Conservation (phyloP, 2,113 vertebrate species). For the Lutjanus erythropterus region DNA sequence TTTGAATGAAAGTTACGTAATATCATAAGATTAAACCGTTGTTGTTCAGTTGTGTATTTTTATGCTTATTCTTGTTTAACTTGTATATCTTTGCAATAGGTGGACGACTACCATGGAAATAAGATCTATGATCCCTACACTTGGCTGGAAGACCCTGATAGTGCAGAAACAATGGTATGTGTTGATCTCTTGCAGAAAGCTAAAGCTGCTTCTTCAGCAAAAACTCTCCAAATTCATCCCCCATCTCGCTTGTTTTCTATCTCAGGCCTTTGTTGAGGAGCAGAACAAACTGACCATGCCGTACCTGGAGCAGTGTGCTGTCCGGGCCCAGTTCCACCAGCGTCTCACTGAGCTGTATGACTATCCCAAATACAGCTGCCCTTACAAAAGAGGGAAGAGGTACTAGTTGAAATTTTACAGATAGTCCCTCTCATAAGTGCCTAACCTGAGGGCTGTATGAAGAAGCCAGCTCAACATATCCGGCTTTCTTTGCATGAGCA, state of each 20-base stretch:
- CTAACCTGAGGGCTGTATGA: too few relatives aligned
- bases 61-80: background rate
- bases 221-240: background rate
- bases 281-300: conserved; percentile 86
- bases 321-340: conserved; percentile 74
- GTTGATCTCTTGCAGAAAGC: background rate
- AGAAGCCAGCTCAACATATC: too few relatives aligned
- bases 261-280: conserved; percentile 84
- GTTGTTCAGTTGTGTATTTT: background rate
- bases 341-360: conserved; percentile 86
- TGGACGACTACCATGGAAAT: conserved; percentile 81
- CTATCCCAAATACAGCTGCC: conserved; percentile 87
- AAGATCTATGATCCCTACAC: conserved; percentile 80
- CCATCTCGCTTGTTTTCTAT: background rate
- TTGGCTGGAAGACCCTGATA: conserved; percentile 84
- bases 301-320: conserved; percentile 81
- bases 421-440: background rate
- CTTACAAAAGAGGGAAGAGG: conserved; percentile 83
- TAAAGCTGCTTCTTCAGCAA: background rate
- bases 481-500: too few relatives aligned
- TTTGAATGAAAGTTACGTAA: background rate
- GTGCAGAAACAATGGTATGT: conserved; percentile 81
- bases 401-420: conserved; percentile 23
- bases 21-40: background rate
- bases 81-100: conserved; percentile 57